Conservation (phyloP, 2,113 vertebrate genomes). For the Erythrolamprus reginae region DNA sequence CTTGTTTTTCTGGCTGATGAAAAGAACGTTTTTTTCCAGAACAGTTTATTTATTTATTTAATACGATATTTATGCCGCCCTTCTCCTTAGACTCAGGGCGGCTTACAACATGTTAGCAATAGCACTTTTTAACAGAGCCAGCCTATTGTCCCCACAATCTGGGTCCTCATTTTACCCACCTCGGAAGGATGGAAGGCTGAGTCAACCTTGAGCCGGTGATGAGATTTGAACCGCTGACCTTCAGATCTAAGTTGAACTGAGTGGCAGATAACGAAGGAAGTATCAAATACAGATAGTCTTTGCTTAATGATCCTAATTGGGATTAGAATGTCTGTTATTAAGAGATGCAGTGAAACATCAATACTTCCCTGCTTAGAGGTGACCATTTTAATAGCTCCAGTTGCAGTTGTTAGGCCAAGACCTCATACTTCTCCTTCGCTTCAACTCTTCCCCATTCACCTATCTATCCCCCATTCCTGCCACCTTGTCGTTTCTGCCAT, state of each 20-base stretch:
- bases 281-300: not conserved
- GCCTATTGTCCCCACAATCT: no score
- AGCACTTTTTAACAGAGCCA: no score
- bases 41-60: no score
- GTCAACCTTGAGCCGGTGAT: no score
- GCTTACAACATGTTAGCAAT: no score
- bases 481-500: not conserved
- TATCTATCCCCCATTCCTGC: not conserved
- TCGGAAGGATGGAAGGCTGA: no score
- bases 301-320: not conserved
- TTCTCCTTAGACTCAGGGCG: no score
- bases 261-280: not conserved
- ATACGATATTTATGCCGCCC: no score
- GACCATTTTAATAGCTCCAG: not conserved
- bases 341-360: not conserved
- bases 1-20: not conserved
- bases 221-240: no score
- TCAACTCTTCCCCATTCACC: no score
- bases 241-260: no score
- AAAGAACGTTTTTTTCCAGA: not conserved
- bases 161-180: no score
- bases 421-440: not conserved
- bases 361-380: not conserved
- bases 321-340: not conserved
- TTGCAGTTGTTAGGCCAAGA: not conserved